These are phyloP conservation scores for Pilophorus perplexus DNA, from an alignment of 2,888 invertebrate species.

Conservation along the genomic window DNA sequence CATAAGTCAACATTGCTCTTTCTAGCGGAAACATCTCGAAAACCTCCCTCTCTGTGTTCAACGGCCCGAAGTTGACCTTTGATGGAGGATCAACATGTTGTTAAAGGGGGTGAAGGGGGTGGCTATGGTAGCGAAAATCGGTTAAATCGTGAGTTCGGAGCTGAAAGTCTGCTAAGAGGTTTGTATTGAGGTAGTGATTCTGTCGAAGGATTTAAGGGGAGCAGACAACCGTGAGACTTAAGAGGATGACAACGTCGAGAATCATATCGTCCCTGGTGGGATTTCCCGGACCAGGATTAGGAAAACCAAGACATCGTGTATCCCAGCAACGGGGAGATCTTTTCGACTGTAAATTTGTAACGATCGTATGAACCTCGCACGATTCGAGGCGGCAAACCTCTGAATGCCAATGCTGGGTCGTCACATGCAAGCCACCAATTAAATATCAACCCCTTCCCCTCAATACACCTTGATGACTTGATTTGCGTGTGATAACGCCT, in stretches of 20 bases:
- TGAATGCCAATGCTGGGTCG: too few relatives aligned
- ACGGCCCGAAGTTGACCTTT: conserved; percentile 21
- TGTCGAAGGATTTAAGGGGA: conserved; percentile 2
- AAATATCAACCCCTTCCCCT: too few relatives aligned
- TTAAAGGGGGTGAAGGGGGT: background rate
- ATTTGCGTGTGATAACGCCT: too few relatives aligned
- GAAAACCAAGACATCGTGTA: too few relatives aligned
- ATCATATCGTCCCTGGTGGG: background rate
- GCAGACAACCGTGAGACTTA: conserved; percentile 22
- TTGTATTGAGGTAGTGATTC: background rate
- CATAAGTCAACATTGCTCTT: conserved; percentile 6
- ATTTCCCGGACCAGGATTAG: background rate
- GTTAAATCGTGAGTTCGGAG: background rate
- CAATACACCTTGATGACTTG: too few relatives aligned
- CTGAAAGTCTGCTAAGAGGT: conserved; percentile 1
- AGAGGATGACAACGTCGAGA: conserved; percentile 17
- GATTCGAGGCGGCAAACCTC: too few relatives aligned
- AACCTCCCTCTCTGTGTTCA: conserved; percentile 18
- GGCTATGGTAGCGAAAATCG: background rate
- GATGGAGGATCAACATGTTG: conserved; percentile 19
- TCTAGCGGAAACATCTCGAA: conserved; percentile 4
- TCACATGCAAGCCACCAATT: too few relatives aligned
- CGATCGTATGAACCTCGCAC: too few relatives aligned
- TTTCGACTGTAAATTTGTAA: too few relatives aligned
- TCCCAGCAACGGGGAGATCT: too few relatives aligned